Percentiles rank a stretch among this genome's conserved stretches.
Evolutionary conservation across 2,113 vertebrate species (phyloP).

Genomic region (Chiloscyllium plagiosum): DNA sequence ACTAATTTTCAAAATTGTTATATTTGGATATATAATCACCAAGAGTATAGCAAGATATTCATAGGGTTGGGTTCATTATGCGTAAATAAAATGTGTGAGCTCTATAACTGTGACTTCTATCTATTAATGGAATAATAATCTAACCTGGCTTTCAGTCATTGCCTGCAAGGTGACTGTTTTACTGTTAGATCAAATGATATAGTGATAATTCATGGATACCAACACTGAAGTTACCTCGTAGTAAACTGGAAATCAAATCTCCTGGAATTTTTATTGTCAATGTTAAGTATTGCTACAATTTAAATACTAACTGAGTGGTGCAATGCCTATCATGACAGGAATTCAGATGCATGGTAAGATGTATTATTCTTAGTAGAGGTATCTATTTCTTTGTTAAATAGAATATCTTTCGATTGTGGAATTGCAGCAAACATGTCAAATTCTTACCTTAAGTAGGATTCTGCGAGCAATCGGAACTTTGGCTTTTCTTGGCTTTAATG

Average conservation of each 20-base stretch:
- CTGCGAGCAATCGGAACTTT: slow-evolving; percentile 1
- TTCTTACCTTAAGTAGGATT: slow-evolving; percentile 10
- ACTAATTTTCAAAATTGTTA: neutral
- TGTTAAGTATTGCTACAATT: neutral
- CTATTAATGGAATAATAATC: neutral
- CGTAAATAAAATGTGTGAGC: neutral
- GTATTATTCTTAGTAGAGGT: neutral
- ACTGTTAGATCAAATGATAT: neutral
- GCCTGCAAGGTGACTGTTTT: neutral
- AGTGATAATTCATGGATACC: neutral
- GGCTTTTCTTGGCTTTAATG: neutral
- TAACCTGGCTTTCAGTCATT: neutral
- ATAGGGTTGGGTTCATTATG: neutral
- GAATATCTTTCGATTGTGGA: neutral
- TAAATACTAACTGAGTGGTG: slow-evolving; percentile 7
- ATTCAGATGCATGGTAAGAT: neutral
- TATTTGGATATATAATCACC: neutral
- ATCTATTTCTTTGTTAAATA: neutral
- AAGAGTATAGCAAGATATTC: neutral
- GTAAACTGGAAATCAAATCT: neutral
- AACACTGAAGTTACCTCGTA: neutral
- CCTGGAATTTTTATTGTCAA: neutral
- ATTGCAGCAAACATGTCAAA: neutral
- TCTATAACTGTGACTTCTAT: neutral
- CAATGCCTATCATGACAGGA: neutral